Percentiles rank a stretch among this genome's conserved stretches.
Evolutionary conservation across 2,888 invertebrate genomes (phyloP).

Genomic region (Phlogophora meticulosa): DNA sequence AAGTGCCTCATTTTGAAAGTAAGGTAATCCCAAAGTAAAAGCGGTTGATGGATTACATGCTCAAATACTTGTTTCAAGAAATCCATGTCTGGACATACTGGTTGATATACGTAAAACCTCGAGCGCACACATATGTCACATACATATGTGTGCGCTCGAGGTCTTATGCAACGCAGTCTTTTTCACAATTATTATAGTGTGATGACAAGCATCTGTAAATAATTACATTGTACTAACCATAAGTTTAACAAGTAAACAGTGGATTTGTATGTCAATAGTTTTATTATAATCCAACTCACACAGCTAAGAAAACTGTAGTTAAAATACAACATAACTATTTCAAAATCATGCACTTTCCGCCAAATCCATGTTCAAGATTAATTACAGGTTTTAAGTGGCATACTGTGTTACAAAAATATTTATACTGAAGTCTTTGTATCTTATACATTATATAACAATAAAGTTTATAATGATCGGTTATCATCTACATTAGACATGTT

Average conservation of each 20-base stretch:
- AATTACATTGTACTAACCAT: too few relatives aligned
- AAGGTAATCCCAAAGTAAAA: background rate
- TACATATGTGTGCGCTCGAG: too few relatives aligned
- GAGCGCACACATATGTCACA: too few relatives aligned
- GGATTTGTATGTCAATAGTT: too few relatives aligned
- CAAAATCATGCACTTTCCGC: constrained; percentile 57
- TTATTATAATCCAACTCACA: too few relatives aligned
- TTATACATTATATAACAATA: constrained; percentile 89
- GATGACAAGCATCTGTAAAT: too few relatives aligned
- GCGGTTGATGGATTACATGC: background rate
- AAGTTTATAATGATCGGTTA: constrained; percentile 88
- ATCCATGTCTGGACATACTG: background rate
- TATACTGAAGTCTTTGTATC: constrained; percentile 87
- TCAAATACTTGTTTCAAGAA: background rate
- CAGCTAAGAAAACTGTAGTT: background rate
- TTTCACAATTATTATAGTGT: too few relatives aligned
- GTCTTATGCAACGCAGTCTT: too few relatives aligned
- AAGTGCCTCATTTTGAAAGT: constrained; percentile 15
- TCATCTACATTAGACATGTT: constrained; percentile 78
- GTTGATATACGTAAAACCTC: too few relatives aligned
- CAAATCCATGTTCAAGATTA: constrained; percentile 43
- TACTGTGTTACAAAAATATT: constrained; percentile 88
- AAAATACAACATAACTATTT: constrained; percentile 3
- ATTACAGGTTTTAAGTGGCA: constrained; percentile 67
- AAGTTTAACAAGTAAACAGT: too few relatives aligned